Base-by-base conservation (phyloP, 2,888 invertebrate genomes). In the Andrena bucephala region DNA sequence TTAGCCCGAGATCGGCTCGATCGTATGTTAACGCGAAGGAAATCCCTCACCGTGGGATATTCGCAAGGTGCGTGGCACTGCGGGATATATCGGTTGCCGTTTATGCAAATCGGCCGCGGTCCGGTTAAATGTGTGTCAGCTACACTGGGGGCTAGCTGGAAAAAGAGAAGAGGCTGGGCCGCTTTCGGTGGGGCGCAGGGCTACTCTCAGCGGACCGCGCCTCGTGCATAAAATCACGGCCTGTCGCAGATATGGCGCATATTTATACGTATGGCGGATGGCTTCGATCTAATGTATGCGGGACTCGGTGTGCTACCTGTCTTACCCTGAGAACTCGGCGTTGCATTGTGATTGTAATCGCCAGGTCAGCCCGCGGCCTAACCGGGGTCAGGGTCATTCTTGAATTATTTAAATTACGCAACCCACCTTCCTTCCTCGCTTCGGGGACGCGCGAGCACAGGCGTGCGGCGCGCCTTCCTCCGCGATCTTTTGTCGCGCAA, bases 341-440 rank as follows among this genome's bases (percentile, higher is more conserved):
- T 62, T 79, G 87, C 88, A 92, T 92, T 91, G 91, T 91, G 89
- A 91, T 91, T 91, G 86, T 89, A 91, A 91, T 91, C 91, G 77
- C 86, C 85, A 83, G 90, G 89, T 91, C 91, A 90, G 85, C 87
- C 86, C 78, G 85, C 85, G 84, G 83, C 85, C 88, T 87, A 88
- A 83, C 88, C 81, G 85, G 88, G 91, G 91, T 91, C 91, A 91
- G 91, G 91, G 91, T 91, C 89, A 87, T 88, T 89, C 82, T 73
- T 84, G 90, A 91, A 90, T 91, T 91, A 91, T 91, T 91, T 91
- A 89, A 90, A 91, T 91, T 91, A 89, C 87, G 83, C 87, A 88
- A 89, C 78, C 77, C 85, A 73, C 85, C 80, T 78, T 81, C 81
- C 85, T 82, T 83, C 77, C 62, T 76, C 48, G 31, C 7, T 33